A percentile compares a stretch with the other conserved stretches of the same genome.
These are phyloP conservation scores for Drosophila parthenogenetica DNA, from an alignment of 2,888 invertebrate genomes.

Conservation along the genomic window DNA sequence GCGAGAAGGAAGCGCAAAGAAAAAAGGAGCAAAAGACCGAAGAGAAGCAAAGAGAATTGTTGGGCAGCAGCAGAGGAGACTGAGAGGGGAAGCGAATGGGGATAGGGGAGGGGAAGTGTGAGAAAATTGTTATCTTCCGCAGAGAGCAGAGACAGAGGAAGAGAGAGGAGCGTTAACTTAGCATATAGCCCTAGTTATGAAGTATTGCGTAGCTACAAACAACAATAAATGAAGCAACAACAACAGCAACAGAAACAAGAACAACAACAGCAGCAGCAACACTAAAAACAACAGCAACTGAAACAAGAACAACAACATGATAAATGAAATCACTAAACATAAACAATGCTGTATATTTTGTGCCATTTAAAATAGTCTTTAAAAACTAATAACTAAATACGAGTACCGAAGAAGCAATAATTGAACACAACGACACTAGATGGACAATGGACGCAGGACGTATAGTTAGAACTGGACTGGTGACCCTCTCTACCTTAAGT, in stretches of 20 bases:
- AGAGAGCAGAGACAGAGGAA: not conserved
- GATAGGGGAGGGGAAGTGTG: constrained; percentile 31
- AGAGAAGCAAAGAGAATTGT: constrained; percentile 35
- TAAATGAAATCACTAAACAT: constrained; percentile 36
- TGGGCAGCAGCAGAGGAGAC: constrained; percentile 43
- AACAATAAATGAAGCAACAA: constrained; percentile 19
- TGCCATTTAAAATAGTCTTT: constrained; percentile 74
- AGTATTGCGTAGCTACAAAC: constrained; percentile 36
- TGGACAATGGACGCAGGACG: constrained; percentile 12
- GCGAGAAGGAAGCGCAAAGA: constrained; percentile 44
- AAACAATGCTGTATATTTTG: constrained; percentile 74
- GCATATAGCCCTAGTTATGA: constrained; percentile 45
- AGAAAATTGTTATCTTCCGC: constrained; percentile 52
- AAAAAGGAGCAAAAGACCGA: constrained; percentile 55
- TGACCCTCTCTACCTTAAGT: constrained; percentile 9
- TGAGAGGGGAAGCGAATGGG: constrained; percentile 7
- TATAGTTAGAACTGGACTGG: constrained; percentile 19
- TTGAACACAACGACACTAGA: constrained; percentile 62
- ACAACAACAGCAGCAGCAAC: constrained; percentile 18
- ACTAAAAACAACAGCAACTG: constrained; percentile 24
- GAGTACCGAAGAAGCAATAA: constrained; percentile 73
- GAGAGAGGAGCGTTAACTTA: constrained; percentile 11
- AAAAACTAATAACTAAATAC: constrained; percentile 38
- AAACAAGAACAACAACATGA: constrained; percentile 17
- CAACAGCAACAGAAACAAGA: constrained; percentile 13